A percentile compares a stretch with the other conserved stretches of the same genome.
Conservation (phyloP, 1,140 invertebrate species). For the Drosophila pachea region DNA sequence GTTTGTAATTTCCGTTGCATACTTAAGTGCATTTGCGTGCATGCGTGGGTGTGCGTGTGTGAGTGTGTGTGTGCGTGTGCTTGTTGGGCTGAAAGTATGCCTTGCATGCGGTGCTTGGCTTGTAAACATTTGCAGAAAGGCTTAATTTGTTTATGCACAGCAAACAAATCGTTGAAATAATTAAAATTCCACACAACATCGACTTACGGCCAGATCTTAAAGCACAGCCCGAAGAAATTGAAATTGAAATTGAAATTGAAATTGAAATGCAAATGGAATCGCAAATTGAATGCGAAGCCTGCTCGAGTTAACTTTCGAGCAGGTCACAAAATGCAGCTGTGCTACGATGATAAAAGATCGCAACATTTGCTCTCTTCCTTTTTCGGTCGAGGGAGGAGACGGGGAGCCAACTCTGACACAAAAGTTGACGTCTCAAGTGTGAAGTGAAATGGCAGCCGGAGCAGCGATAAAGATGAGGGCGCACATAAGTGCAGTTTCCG, state of each 20-base stretch:
- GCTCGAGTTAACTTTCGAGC: slow-evolving; percentile 26
- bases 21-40: slow-evolving; percentile 53
- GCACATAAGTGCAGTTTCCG: slow-evolving; percentile 71
- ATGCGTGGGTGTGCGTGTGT: slow-evolving; percentile 6
- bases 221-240: slow-evolving; percentile 2
- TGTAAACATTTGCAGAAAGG: slow-evolving; percentile 48
- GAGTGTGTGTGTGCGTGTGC: slow-evolving; percentile 12
- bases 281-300: slow-evolving; percentile 62
- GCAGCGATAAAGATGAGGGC: slow-evolving; percentile 1
- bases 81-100: slow-evolving; percentile 11
- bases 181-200: slow-evolving; percentile 47
- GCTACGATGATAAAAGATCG: slow-evolving; percentile 53
- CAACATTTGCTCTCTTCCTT: background rate
- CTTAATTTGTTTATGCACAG: slow-evolving; percentile 61
- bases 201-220: slow-evolving; percentile 5
- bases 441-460: slow-evolving; percentile 49
- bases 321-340: no score
- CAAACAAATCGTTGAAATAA: slow-evolving; percentile 55
- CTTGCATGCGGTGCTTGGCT: slow-evolving; percentile 31
- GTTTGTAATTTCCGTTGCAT: slow-evolving; percentile 31
- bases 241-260: slow-evolving; percentile 1
- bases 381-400: background rate
- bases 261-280: slow-evolving; percentile 51
- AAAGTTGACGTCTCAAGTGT: slow-evolving; percentile 75
- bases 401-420: slow-evolving; percentile 50